Conservation (phyloP, 2,888 invertebrate species). For the Cosmia pyralina region DNA sequence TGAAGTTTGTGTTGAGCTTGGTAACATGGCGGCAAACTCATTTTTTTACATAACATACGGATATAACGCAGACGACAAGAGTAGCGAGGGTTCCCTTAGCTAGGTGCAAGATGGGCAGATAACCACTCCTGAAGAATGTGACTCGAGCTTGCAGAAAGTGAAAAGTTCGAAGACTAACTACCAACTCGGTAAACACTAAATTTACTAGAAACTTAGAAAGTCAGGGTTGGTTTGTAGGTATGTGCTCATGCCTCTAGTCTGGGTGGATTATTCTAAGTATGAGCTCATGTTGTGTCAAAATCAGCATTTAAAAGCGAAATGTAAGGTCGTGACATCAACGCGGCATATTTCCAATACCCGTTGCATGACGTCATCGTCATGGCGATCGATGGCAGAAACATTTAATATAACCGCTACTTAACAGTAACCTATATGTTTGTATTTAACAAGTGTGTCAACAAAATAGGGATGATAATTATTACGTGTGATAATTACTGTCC, state of each 20-base stretch:
- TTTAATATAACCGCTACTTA: slow-evolving; percentile 27
- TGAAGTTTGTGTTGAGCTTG: neutral
- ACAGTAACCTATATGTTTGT: slow-evolving; percentile 21
- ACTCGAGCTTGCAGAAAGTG: neutral
- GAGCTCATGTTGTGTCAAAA: slow-evolving; percentile 42
- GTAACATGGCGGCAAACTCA: neutral
- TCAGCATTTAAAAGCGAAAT: slow-evolving; percentile 38
- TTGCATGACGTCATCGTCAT: slow-evolving; percentile 26
- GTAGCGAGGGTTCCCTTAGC: neutral
- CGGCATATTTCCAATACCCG: slow-evolving; percentile 53
- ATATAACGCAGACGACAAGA: neutral
- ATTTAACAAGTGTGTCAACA: slow-evolving; percentile 15
- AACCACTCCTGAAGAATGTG: neutral
- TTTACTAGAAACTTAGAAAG: slow-evolving; percentile 1
- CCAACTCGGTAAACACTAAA: neutral
- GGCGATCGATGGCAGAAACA: slow-evolving; percentile 39
- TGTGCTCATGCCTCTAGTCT: slow-evolving; percentile 11
- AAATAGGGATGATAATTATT: neutral
- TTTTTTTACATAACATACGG: neutral
- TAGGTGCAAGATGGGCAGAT: neutral
- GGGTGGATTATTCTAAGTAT: neutral
- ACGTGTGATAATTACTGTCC: neutral
- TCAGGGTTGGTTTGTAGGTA: neutral
- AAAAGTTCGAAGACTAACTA: neutral
- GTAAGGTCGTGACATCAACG: slow-evolving; percentile 40